phyloP scores from a whole-genome alignment of 2,888 invertebrate species.

The Dioctria linearis region DNA sequence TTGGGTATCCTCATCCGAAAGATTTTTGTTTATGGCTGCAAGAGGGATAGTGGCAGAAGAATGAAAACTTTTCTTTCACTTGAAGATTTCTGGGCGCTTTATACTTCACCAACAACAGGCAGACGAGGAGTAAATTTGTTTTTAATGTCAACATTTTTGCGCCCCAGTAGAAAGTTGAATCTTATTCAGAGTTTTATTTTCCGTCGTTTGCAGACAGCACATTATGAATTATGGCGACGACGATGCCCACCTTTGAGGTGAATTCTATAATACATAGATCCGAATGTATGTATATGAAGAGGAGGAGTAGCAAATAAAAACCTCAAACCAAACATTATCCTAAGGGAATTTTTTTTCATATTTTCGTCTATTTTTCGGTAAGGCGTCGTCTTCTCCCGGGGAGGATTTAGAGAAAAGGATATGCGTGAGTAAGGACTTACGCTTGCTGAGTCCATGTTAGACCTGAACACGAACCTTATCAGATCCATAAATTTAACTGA shows the following conservation, averaged over 20 bases:
- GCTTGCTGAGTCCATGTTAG: conserved; percentile 9
- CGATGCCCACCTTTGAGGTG: conserved; percentile 3
- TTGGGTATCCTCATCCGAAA: neutral
- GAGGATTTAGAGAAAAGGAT: conserved; percentile 7
- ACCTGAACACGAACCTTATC: conserved; percentile 20
- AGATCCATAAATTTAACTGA: conserved; percentile 25
- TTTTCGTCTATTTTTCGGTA: neutral
- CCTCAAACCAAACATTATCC: neutral
- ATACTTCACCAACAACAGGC: neutral
- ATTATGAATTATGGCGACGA: conserved; percentile 17
- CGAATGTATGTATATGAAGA: neutral
- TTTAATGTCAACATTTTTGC: conserved; percentile 32
- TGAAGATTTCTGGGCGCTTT: neutral
- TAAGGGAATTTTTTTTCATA: conserved; percentile 8
- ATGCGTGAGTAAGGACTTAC: conserved; percentile 17
- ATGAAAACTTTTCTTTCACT: conserved; percentile 22
- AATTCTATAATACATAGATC: neutral
- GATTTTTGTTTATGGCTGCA: neutral
- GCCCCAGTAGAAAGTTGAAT: conserved; percentile 28
- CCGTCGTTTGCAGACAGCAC: conserved; percentile 3
- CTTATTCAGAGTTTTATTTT: conserved; percentile 27
- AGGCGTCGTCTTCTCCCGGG: neutral
- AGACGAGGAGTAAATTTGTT: conserved; percentile 17
- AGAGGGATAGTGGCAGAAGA: neutral
- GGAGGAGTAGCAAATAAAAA: conserved; percentile 1